Evolutionary conservation across 2,888 invertebrate species (phyloP).

Genomic region (Dolichopus griseipennis): DNA sequence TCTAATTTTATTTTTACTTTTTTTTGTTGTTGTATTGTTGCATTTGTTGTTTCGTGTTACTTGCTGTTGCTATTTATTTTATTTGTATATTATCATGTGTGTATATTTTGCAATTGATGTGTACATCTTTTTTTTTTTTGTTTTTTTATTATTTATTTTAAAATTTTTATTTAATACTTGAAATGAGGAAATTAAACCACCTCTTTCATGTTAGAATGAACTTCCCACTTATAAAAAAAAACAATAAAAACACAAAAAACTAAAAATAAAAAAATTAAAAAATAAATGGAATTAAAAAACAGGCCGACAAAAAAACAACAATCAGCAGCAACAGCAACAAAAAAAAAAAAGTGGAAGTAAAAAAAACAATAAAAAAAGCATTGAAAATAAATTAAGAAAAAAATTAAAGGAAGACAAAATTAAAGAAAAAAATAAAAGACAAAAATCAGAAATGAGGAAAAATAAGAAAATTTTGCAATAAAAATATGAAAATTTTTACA

Average conservation of each 20-base stretch:
- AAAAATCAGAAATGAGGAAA: not conserved
- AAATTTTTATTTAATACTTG: not conserved
- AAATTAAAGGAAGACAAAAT: not conserved
- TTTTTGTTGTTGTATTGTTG: too few species aligned
- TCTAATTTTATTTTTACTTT: too few species aligned
- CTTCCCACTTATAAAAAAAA: not conserved
- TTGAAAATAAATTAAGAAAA: too few species aligned
- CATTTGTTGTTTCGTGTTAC: too few species aligned
- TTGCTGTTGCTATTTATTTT: too few species aligned
- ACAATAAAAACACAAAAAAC: not conserved
- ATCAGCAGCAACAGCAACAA: not conserved
- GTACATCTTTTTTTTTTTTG: not conserved
- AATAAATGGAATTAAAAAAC: not conserved
- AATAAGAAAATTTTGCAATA: too few species aligned
- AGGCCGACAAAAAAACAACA: not conserved
- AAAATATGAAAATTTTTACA: too few species aligned
- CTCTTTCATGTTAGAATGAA: not conserved
- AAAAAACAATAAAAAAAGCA: too few species aligned
- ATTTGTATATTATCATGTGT: too few species aligned
- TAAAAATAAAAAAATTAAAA: not conserved
- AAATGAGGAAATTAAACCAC: conserved; percentile 4
- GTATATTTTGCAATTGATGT: too few species aligned
- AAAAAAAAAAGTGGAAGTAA: not conserved
- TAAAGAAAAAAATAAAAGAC: not conserved
- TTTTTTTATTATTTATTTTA: not conserved